phyloP scores from a whole-genome alignment of 1,140 invertebrate species.

The Sitobion miscanthi region DNA sequence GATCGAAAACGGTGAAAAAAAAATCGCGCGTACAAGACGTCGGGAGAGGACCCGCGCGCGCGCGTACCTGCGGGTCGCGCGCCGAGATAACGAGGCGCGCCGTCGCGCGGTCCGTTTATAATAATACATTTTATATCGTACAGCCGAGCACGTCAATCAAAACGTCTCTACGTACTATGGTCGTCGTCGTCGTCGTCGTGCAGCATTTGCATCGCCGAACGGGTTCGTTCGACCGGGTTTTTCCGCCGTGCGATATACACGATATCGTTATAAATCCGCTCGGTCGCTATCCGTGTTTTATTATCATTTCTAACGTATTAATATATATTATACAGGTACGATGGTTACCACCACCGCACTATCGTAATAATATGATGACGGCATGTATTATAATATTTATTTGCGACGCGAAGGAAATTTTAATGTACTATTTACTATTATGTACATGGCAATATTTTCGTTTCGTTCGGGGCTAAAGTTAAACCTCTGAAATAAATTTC shows the following conservation, averaged over 20 bases:
- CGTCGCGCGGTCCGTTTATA: background rate
- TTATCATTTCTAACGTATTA: background rate
- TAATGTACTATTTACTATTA: no score
- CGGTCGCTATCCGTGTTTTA: background rate
- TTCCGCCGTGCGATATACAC: background rate
- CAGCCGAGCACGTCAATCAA: background rate
- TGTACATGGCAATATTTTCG: no score
- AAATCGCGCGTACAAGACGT: background rate
- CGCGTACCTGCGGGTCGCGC: background rate
- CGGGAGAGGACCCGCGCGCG: background rate
- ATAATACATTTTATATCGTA: background rate
- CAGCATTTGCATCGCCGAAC: background rate
- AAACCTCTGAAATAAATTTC: background rate
- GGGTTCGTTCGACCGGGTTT: background rate
- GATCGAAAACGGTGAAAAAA: conserved; percentile 40
- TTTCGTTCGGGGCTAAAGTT: no score
- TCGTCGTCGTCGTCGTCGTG: background rate
- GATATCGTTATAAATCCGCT: background rate
- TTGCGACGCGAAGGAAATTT: no score
- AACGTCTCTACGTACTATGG: background rate
- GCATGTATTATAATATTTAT: no score
- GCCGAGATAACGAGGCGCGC: conserved; percentile 16
- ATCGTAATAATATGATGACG: no score
- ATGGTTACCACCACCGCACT: background rate
- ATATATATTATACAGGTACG: no score